Evolutionary conservation across 64 coral and sea anemone species (phyloP).

Genomic region (Orbicella faveolata): DNA sequence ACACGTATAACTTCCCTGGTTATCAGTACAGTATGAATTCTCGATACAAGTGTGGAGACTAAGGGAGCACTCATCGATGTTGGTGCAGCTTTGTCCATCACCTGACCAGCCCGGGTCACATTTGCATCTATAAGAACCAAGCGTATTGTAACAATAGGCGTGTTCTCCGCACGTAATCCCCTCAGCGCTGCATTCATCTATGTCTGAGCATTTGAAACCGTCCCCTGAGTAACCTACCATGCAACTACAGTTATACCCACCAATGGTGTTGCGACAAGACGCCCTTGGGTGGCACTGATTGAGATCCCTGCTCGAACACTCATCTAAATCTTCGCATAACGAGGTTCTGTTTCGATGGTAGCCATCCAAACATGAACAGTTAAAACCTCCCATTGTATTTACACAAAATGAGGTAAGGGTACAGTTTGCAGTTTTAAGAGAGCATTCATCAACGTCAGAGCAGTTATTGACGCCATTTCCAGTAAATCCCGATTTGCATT

Average conservation of each 20-base stretch:
- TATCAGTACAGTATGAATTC: constrained; percentile 54
- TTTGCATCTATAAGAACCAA: constrained; percentile 59
- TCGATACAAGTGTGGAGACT: constrained; percentile 56
- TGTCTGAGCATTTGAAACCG: constrained; percentile 48
- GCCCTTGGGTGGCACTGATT: constrained; percentile 65
- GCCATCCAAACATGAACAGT: constrained; percentile 40
- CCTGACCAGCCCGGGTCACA: constrained; percentile 70
- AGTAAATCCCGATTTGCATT: constrained; percentile 51
- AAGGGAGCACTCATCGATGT: constrained; percentile 56
- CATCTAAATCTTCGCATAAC: constrained; percentile 59
- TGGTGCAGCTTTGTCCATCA: constrained; percentile 62
- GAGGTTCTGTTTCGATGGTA: constrained; percentile 41
- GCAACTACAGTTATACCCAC: constrained; percentile 54
- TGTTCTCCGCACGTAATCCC: constrained; percentile 32
- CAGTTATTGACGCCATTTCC: constrained; percentile 53
- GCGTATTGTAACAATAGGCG: constrained; percentile 61
- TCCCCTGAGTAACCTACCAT: constrained; percentile 39
- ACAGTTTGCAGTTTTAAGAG: not conserved
- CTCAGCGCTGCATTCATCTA: constrained; percentile 53
- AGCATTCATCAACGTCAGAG: constrained; percentile 61
- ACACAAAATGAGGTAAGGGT: constrained; percentile 30
- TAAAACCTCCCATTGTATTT: constrained; percentile 48
- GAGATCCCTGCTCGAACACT: constrained; percentile 45
- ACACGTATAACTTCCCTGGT: constrained; percentile 55
- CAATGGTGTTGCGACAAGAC: constrained; percentile 47